Evolutionary conservation across 2,797 vertebrate genomes (phyloP), one percentile per base, ranked within the genome.

Genomic region (Sebastes vulpes): DNA sequence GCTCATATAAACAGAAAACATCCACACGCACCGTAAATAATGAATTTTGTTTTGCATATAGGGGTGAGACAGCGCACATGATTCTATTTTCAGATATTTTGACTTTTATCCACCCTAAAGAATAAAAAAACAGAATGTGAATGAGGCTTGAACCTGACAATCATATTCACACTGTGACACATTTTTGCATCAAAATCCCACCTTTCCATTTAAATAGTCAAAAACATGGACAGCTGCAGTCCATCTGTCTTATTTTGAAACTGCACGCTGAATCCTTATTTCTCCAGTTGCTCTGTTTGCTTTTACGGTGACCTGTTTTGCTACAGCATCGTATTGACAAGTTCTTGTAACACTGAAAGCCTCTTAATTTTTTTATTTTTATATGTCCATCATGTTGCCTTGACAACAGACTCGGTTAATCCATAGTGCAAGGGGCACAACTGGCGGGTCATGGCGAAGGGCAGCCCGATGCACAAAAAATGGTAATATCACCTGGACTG

Each of bases 391-490:
- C 77, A 59, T 58, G 87, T 95, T 92, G 75, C 90, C 90, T 75
- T 93, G 89, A 90, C 86, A 93, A 94, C 92, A 78, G 79, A 89
- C 77, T 77, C 57, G 54, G 64, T 79, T 90, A 89, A 95, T 93
- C 85, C 77, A 72, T 32, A 76, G 79, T 70, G 80, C 59, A 77
- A 69, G 58, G 67, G 68, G 28, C 79, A 73, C 65, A 85, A 81
- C 73, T 78, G 72, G 77, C 87, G 59, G 84, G 82, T 80, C 77
- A 75, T 60, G 87, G 84, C 76, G 90, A 84, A 75, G 66, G 82
- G 71, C 82, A 58, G 74, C 65, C 59, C 76, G 77, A 90, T 88
- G 89, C 77, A 89, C 75, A 90, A 77, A 20, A 86, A 82, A 87
- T 66, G 80, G 75, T 84, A 92, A 93, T 83, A 91, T 87, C 86